Conservation (phyloP, 1,140 invertebrate species). For the Drosophila jambulina region DNA sequence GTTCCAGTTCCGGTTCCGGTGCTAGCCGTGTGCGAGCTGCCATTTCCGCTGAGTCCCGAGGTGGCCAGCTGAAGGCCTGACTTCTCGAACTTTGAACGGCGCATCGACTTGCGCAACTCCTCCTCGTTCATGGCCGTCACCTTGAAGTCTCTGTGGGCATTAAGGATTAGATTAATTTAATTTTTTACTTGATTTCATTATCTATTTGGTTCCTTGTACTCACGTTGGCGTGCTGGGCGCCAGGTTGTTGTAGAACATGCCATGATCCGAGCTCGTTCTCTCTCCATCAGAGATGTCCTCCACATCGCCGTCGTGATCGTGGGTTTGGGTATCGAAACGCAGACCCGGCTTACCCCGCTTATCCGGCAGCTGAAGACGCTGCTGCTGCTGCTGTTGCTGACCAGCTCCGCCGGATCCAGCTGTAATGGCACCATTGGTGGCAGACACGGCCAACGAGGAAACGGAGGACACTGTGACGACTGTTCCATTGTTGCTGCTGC, state of each 20-base stretch:
- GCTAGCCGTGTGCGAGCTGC: conserved; percentile 85
- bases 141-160: conserved; percentile 89
- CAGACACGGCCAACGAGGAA: conserved; percentile 67
- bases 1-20: conserved; percentile 90
- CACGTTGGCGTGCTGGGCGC: conserved; percentile 83
- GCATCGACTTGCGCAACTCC: conserved; percentile 91
- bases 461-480: conserved; percentile 85
- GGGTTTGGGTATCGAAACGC: conserved; percentile 85
- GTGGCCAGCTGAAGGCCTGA: conserved; percentile 84
- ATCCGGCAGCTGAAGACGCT: conserved; percentile 63
- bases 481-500: conserved; percentile 84
- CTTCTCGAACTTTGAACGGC: conserved; percentile 88
- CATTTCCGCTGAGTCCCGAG: conserved; percentile 79
- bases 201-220: conserved; percentile 14
- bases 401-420: conserved; percentile 3
- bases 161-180: conserved; percentile 14
- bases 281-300: conserved; percentile 95
- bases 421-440: conserved; percentile 71
- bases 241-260: conserved; percentile 84
- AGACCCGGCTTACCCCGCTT: conserved; percentile 72
- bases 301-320: conserved; percentile 94
- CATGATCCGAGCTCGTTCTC: conserved; percentile 90
- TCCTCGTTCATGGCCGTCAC: conserved; percentile 95
- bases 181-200: neutral
- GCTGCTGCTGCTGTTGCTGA: conserved; percentile 25